phyloP scores from a whole-genome alignment of 2,888 invertebrate species.

The Diaphora mendica region DNA sequence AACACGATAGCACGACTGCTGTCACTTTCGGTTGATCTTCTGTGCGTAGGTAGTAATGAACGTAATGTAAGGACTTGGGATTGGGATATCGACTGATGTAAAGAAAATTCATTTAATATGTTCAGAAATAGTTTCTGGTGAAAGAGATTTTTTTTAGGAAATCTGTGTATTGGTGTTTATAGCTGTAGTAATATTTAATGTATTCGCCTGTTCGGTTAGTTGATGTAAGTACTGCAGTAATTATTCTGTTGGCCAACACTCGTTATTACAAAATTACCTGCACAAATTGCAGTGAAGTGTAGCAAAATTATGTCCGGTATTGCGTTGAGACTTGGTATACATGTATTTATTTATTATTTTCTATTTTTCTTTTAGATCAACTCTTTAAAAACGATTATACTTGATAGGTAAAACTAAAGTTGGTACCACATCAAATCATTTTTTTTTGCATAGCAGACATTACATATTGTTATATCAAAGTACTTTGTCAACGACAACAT shows the following conservation, averaged over 20 bases:
- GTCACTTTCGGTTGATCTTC: no score
- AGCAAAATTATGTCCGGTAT: conserved; percentile 11
- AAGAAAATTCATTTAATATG: no score
- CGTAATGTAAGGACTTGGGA: no score
- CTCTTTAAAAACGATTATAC: not conserved
- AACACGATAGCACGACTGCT: no score
- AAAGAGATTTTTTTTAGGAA: no score
- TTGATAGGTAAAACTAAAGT: no score
- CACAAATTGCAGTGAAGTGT: conserved; percentile 11
- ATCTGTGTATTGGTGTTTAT: not conserved
- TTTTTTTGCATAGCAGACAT: no score
- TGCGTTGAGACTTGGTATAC: conserved; percentile 2
- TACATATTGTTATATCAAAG: no score
- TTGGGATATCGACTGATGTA: not conserved
- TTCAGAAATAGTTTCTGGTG: no score
- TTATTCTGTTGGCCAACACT: conserved; percentile 16
- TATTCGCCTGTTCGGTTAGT: not conserved
- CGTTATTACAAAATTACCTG: conserved; percentile 13
- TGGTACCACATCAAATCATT: no score
- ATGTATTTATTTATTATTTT: not conserved
- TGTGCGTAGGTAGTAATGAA: no score
- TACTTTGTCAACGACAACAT: no score
- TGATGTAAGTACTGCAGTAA: conserved; percentile 2
- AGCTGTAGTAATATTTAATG: conserved; percentile 2
- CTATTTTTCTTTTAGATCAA: not conserved